Conservation (phyloP, 2,113 vertebrate species). For the Poecilia latipinna region DNA sequence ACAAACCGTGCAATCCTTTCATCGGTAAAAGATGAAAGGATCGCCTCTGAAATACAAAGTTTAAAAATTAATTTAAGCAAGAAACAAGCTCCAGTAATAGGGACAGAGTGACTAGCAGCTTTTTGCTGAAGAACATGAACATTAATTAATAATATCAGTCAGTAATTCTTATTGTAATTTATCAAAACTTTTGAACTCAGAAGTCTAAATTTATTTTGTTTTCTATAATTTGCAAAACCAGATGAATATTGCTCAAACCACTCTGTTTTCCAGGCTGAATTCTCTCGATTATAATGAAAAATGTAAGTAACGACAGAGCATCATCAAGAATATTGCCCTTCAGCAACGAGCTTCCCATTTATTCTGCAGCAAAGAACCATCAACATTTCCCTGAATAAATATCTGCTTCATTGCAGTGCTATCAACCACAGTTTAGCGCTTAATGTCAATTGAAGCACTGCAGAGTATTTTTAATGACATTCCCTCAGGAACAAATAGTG, state of each 20-base stretch:
- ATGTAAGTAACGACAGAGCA: constrained; percentile 42
- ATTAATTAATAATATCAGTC: not conserved
- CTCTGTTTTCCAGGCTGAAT: constrained; percentile 27
- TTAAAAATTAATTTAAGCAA: no score
- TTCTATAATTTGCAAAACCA: constrained; percentile 46
- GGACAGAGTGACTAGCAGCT: no score
- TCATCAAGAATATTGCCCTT: constrained; percentile 39
- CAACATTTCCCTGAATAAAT: constrained; percentile 54
- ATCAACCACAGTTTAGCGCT: constrained; percentile 48
- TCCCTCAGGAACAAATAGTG: constrained; percentile 50
- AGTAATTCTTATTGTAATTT: constrained; percentile 12
- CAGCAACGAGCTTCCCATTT: constrained; percentile 25
- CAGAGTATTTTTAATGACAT: constrained; percentile 62
- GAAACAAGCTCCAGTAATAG: no score
- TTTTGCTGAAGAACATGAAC: not conserved
- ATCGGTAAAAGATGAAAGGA: not conserved
- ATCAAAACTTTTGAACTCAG: constrained; percentile 10
- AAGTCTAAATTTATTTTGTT: constrained; percentile 27
- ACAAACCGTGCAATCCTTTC: not conserved
- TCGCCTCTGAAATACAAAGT: no score
- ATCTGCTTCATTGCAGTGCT: constrained; percentile 19
- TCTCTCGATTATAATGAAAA: constrained; percentile 46
- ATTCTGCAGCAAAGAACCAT: constrained; percentile 40
- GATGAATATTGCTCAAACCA: constrained; percentile 32
- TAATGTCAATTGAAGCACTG: constrained; percentile 47